Evolutionary conservation across 2,797 vertebrate species (phyloP).

Genomic region (Catharus ustulatus): DNA sequence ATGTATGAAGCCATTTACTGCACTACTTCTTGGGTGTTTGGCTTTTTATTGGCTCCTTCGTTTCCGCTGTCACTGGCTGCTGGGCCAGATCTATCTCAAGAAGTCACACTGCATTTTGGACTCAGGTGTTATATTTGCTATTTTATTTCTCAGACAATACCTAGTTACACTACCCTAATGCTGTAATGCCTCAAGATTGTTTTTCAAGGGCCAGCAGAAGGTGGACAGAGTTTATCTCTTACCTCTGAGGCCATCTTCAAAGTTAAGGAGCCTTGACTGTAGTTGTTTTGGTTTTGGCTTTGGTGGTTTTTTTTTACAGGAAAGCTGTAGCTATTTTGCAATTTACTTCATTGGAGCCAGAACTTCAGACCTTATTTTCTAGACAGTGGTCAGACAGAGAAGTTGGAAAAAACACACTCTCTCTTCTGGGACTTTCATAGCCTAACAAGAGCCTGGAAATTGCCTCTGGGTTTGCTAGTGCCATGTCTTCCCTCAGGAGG

Average conservation of each 20-base stretch:
- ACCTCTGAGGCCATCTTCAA: neutral
- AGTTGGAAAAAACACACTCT: neutral
- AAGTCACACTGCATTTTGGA: neutral
- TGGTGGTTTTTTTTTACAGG: neutral
- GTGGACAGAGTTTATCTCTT: neutral
- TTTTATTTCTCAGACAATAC: constrained; percentile 34
- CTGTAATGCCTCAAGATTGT: neutral
- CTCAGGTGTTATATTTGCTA: constrained; percentile 15
- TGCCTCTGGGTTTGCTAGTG: neutral
- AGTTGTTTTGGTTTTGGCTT: neutral
- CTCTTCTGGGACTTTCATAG: neutral
- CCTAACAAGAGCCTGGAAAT: neutral
- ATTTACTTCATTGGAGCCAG: neutral
- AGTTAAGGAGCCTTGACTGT: neutral
- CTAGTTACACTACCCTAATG: neutral
- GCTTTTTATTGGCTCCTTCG: constrained; percentile 30
- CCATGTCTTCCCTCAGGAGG: neutral
- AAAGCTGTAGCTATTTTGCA: neutral
- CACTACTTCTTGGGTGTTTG: constrained; percentile 19
- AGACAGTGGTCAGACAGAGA: neutral
- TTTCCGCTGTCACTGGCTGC: constrained; percentile 20
- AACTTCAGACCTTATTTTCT: neutral
- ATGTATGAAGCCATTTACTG: constrained; percentile 54
- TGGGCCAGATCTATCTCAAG: constrained; percentile 15
- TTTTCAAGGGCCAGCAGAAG: constrained; percentile 6